phyloP scores from a whole-genome alignment of 2,113 vertebrate species.

The Antigone vipio region DNA sequence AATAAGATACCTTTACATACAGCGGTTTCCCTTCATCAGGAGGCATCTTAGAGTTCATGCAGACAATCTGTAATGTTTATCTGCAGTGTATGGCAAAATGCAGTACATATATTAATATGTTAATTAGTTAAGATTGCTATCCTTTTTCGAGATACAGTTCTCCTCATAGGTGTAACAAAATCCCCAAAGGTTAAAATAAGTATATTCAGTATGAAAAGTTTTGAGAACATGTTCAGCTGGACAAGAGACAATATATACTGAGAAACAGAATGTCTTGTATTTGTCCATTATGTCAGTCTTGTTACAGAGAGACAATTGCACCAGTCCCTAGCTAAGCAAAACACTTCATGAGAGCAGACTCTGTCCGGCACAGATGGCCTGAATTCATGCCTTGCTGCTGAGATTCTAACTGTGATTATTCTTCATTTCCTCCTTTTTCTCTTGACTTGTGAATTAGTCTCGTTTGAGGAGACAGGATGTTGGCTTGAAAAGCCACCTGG shows the following conservation, averaged over 20 bases:
- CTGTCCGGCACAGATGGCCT: background rate
- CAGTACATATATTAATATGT: background rate
- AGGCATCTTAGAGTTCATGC: background rate
- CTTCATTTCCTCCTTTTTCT: background rate
- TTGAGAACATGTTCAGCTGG: background rate
- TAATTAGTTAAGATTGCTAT: background rate
- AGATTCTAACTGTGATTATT: background rate
- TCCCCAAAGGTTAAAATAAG: background rate
- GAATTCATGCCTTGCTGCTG: background rate
- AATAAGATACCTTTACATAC: background rate
- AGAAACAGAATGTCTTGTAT: background rate
- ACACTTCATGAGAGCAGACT: background rate
- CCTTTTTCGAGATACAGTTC: background rate
- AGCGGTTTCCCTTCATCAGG: background rate
- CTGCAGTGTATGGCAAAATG: background rate
- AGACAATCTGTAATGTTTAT: background rate
- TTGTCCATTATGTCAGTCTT: background rate
- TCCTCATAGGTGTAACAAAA: background rate
- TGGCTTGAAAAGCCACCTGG: conserved; percentile 87
- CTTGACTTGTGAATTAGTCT: conserved; percentile 68
- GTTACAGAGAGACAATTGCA: background rate
- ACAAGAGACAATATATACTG: background rate
- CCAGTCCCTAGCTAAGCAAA: background rate
- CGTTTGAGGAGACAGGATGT: conserved; percentile 86
- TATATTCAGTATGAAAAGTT: background rate